phyloP scores from a whole-genome alignment of 2,888 invertebrate species.

The Dinocampus coccinellae region DNA sequence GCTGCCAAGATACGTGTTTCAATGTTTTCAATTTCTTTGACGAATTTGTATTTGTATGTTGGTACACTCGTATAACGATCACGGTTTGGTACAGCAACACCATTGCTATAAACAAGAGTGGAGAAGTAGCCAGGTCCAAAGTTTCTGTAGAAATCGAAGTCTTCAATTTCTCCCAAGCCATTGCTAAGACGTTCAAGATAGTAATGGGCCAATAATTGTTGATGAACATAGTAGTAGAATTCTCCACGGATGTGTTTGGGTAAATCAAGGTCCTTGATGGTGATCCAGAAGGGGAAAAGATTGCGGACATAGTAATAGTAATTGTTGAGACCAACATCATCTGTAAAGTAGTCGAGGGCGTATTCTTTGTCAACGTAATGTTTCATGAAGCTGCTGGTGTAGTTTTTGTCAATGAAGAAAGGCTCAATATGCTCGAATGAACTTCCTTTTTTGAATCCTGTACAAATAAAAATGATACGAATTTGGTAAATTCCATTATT shows the following conservation, averaged over 20 bases:
- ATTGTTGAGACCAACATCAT: slow-evolving; percentile 78
- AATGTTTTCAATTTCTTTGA: slow-evolving; percentile 55
- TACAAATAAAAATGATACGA: not conserved
- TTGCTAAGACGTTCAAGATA: slow-evolving; percentile 79
- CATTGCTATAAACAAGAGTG: slow-evolving; percentile 75
- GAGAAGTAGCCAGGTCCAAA: slow-evolving; percentile 75
- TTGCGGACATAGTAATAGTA: slow-evolving; percentile 79
- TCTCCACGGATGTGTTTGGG: slow-evolving; percentile 76
- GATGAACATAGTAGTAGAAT: slow-evolving; percentile 76
- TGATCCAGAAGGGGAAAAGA: slow-evolving; percentile 78
- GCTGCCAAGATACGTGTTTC: slow-evolving; percentile 59
- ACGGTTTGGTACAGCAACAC: slow-evolving; percentile 74
- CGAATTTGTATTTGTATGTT: slow-evolving; percentile 57
- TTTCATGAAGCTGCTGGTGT: slow-evolving; percentile 72
- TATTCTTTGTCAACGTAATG: slow-evolving; percentile 72
- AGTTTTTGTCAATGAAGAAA: slow-evolving; percentile 76
- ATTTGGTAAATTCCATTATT: not conserved
- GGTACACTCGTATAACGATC: slow-evolving; percentile 69
- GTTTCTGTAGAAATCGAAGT: slow-evolving; percentile 72
- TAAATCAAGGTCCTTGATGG: slow-evolving; percentile 72
- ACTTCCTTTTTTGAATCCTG: slow-evolving; percentile 43
- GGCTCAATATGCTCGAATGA: slow-evolving; percentile 56
- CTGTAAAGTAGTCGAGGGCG: slow-evolving; percentile 77
- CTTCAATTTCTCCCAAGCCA: slow-evolving; percentile 75
- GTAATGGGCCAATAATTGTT: slow-evolving; percentile 79